These are phyloP conservation scores for Campopleginae sp. DNA, from an alignment of 2,888 invertebrate genomes.

Conservation along the genomic window DNA sequence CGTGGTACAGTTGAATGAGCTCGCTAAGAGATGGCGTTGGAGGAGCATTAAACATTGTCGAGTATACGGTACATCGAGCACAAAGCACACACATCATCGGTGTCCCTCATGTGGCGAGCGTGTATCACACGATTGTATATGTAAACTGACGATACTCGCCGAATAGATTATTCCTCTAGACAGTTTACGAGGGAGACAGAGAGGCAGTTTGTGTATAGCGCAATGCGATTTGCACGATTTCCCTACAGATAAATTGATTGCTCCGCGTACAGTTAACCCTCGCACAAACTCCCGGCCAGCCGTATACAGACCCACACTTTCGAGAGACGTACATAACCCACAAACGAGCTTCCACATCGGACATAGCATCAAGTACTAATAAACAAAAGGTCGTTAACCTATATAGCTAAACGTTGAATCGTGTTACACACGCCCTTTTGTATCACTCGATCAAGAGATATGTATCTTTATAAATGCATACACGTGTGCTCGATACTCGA, in stretches of 20 bases:
- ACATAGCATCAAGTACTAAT: not conserved
- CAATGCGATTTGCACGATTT: conserved; percentile 60
- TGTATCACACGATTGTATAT: conserved; percentile 53
- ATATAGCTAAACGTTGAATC: not conserved
- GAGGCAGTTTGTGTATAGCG: conserved; percentile 28
- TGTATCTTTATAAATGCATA: conserved; percentile 21
- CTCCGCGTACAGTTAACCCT: conserved; percentile 27
- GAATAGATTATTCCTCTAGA: conserved; percentile 67
- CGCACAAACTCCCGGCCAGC: not conserved
- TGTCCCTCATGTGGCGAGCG: conserved; percentile 18
- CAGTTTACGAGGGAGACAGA: conserved; percentile 62
- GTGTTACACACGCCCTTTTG: conserved; percentile 3
- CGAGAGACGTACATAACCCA: conserved; percentile 1
- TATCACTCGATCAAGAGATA: not conserved
- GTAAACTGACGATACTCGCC: conserved; percentile 54
- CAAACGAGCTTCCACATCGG: not conserved
- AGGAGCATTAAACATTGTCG: conserved; percentile 57
- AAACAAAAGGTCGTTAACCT: conserved; percentile 20
- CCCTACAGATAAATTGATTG: conserved; percentile 63
- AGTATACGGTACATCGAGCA: conserved; percentile 4
- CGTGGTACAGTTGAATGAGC: conserved; percentile 2
- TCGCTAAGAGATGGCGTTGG: conserved; percentile 30
- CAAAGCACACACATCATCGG: conserved; percentile 47
- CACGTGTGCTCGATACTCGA: not conserved
- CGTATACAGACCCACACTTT: too few species aligned